Conservation (phyloP, 2,888 invertebrate species). For the Julus scanicus region DNA sequence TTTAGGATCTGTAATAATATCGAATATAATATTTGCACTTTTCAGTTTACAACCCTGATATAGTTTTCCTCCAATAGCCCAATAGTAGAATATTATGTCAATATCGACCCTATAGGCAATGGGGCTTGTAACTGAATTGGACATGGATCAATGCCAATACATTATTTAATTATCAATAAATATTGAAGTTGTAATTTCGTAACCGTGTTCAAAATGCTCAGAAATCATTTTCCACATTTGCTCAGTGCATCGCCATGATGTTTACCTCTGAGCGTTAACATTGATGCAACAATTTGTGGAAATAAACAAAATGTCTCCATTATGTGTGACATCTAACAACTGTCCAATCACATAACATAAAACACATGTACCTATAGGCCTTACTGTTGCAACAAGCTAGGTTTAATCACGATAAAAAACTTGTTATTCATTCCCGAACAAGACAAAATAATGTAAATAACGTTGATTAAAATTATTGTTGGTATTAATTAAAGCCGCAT, state of each 20-base stretch:
- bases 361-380: too few species aligned
- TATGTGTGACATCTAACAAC: too few species aligned
- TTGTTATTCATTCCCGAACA: too few species aligned
- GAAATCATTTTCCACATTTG: not conserved
- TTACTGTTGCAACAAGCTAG: too few species aligned
- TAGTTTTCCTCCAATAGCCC: not conserved
- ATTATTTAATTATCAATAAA: not conserved
- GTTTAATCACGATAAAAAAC: too few species aligned
- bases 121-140: not conserved
- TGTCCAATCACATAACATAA: too few species aligned
- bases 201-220: not conserved
- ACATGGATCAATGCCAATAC: not conserved
- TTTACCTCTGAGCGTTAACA: too few species aligned
- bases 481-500: too few species aligned
- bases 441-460: too few species aligned
- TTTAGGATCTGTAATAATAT: not conserved
- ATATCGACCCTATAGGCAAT: not conserved
- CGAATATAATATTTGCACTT: not conserved
- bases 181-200: not conserved
- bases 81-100: not conserved
- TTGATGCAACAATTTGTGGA: too few species aligned
- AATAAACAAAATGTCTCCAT: too few species aligned
- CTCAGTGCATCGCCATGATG: not conserved
- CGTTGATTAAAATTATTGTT: not conserved
- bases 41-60: not conserved